Base-by-base conservation (phyloP, 2,888 invertebrate genomes). In the Mantis religiosa region DNA sequence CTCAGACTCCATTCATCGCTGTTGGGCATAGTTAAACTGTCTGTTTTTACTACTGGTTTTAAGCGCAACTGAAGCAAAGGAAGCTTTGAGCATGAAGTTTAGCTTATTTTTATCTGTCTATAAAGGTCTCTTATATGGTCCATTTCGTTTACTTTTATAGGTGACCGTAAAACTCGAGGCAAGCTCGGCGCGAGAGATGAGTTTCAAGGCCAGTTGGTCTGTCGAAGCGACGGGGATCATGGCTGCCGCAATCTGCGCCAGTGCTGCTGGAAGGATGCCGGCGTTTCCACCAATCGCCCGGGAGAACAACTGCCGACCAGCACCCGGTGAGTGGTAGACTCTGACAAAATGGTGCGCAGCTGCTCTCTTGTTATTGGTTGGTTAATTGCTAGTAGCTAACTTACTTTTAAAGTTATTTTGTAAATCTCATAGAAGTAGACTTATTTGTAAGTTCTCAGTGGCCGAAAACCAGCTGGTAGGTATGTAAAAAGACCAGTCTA, bases 131-230 rank as follows among this genome's bases (percentile, higher is more conserved):
- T 82, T 87, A 82, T 82, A 87, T 87, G 87, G 87, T 30, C 87
- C 87, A 87, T 87, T 87, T 89, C 47, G 86, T 86, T 86, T 86
- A 87, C 89, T 86, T 89, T 89, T 89, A 89, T 89, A 89, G 89
- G 54, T 41, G 86, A 71, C 82, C 89, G 89, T 89, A 89, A 89
- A 89, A 86, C 54, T 86, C 28, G 12, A 54, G 47, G 88, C 28
- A 85, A 71, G 54, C 54, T n/a, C 86, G 27, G 30, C 83, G 28
- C 83, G 20, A 20, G 54, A 71, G 54, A 71, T 71, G 54, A 20
- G 54, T 25, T 71, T 71, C 54, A 71, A 71, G 54, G 54, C 54
- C 54, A 71, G 54, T 71, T 71, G 54, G 54, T 71, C 54, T 25
- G 20, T 25, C 54, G 54, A 71, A 71, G 20, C 25, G 54, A 71